phyloP scores from a whole-genome alignment of 37 sponge, comb jelly and placozoan species.

The Chondrosia reniformis region DNA sequence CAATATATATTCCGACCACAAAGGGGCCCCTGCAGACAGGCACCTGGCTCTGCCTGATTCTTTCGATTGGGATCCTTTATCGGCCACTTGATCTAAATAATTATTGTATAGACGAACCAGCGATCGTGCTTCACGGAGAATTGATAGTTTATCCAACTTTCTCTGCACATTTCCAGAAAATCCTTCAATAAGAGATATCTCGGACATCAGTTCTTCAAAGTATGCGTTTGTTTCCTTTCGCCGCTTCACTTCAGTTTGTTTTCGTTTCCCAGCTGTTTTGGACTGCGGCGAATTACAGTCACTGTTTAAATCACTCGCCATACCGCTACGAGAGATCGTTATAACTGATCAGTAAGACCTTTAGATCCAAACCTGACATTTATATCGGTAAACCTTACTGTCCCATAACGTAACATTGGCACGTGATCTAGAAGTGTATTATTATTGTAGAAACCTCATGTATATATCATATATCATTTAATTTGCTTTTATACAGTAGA shows the following conservation, averaged over 20 bases:
- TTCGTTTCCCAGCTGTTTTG: no score
- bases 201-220: constrained; percentile 53
- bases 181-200: constrained; percentile 40
- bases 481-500: no score
- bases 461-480: no score
- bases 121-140: constrained; percentile 32
- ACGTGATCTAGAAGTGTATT: no score
- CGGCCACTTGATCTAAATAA: not conserved
- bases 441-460: no score
- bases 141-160: constrained; percentile 66
- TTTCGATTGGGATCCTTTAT: not conserved
- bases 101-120: constrained; percentile 45
- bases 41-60: not conserved
- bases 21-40: not conserved
- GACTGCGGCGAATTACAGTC: no score
- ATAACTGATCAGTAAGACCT: no score
- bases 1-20: constrained; percentile 21
- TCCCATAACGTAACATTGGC: no score
- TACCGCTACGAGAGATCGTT: no score
- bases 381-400: no score
- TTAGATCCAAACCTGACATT: no score
- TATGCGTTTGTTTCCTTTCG: constrained; percentile 55
- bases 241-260: constrained; percentile 38
- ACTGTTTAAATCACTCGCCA: no score
- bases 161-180: constrained; percentile 26